Base-by-base conservation (phyloP, 30 jellyfish, hydroid and myxozoan genomes). In the Aurelia aurita region DNA sequence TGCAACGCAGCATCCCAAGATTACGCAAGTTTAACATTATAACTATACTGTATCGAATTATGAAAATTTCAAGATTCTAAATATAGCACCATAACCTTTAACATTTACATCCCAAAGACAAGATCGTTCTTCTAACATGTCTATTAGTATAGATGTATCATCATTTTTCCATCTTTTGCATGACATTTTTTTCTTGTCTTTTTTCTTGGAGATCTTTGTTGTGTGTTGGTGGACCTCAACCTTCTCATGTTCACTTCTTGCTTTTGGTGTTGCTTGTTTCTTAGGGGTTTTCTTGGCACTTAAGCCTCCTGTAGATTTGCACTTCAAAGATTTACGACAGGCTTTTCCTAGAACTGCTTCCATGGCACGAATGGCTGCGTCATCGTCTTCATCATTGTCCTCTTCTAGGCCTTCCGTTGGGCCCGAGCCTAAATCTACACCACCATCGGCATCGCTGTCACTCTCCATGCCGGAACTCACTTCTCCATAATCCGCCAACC, bases 91-190 rank as follows among this genome's bases (percentile, higher is more conserved):
- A 2, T 64, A 64, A 15, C 14, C 51, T 64, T 64, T 64, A 64
- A 15, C 76, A 32, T 15, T 15, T 6, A 64, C 39, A 26, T 64
- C 76, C 76, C 76, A 64, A 15, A 64, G 51, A 26, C 76, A 64
- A 3, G 76, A 26, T 15, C 39, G 45, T n/a, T n/a, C 76, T 4
- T 64, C 76, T 32, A 64, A 26, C 76, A 64, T 64, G 20, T 64
- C 76, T 18, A 64, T 64, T 0, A 64, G 29, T 19, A 18, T n/a
- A 1, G 39, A 18, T 14, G n/a, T 3, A 1, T 54, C 65, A 54
- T 54, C 65, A 54, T 54, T 18, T 18, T 8, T 3, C 87, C 87
- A 55, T n/a, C 25, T n/a, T 22, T 22, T 18, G 46, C 46, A 3
- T 34, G 5, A 0, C 4, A 34, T 10, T 31, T 31, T 31, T 31